phyloP scores from a whole-genome alignment of 1,140 invertebrate species.

The Myzus persicae region DNA sequence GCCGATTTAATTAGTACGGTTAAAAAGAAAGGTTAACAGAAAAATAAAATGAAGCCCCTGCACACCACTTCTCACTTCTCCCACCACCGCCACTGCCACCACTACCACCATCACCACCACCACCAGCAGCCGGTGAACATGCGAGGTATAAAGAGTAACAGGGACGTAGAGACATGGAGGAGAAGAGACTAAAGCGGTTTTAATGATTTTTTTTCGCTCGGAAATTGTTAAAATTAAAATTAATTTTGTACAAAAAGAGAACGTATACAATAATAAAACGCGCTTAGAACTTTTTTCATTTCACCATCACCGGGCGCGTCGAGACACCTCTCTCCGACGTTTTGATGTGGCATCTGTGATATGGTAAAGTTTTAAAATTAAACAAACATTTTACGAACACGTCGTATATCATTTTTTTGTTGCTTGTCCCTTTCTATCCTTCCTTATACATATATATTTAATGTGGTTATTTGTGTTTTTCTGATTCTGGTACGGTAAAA shows the following conservation, averaged over 20 bases:
- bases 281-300: slow-evolving; percentile 58
- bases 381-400: slow-evolving; percentile 58
- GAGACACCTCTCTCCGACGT: slow-evolving; percentile 52
- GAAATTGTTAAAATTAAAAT: slow-evolving; percentile 59
- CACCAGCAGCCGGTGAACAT: not conserved
- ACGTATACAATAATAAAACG: slow-evolving; percentile 56
- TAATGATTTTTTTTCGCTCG: slow-evolving; percentile 57
- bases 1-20: slow-evolving; percentile 58
- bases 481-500: not conserved
- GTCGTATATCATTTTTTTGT: slow-evolving; percentile 57
- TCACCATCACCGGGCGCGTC: slow-evolving; percentile 43
- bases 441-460: slow-evolving; percentile 1
- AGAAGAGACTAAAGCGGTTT: slow-evolving; percentile 52
- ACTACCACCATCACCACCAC: not conserved
- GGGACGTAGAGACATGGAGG: not conserved
- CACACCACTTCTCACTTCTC: not conserved
- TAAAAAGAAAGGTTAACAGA: slow-evolving; percentile 59
- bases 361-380: slow-evolving; percentile 59
- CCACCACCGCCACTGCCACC: not conserved
- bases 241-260: slow-evolving; percentile 58
- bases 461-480: slow-evolving; percentile 3
- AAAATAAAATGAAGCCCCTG: slow-evolving; percentile 55
- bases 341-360: slow-evolving; percentile 58
- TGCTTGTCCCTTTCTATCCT: not conserved
- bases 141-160: not conserved